Conservation (phyloP, 1,140 invertebrate genomes). For the Hylyphantes graminicola region DNA sequence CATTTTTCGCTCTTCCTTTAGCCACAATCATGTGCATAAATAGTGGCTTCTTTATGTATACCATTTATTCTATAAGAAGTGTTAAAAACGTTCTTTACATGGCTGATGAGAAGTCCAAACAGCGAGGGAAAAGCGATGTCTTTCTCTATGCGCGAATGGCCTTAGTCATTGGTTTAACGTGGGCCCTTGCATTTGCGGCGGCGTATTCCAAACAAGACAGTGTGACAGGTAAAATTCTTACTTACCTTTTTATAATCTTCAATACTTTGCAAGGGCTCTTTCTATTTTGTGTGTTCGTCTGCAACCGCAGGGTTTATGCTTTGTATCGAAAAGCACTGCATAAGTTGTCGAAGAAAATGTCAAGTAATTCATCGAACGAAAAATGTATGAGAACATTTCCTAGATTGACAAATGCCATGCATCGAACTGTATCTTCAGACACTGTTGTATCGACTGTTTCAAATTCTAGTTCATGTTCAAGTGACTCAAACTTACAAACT, state of each 20-base stretch:
- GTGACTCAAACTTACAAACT: constrained; percentile 6
- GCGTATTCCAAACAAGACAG: constrained; percentile 64
- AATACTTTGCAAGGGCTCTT: constrained; percentile 62
- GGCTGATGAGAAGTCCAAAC: constrained; percentile 38
- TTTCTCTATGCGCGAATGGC: constrained; percentile 68
- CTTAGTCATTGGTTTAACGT: constrained; percentile 69
- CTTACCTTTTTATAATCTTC: constrained; percentile 61
- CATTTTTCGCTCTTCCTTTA: constrained; percentile 68
- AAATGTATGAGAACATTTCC: neutral
- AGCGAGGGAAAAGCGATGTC: constrained; percentile 65
- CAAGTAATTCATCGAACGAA: neutral
- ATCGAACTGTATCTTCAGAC: constrained; percentile 38
- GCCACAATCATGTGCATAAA: constrained; percentile 67
- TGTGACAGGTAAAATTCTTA: constrained; percentile 55
- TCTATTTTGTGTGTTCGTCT: constrained; percentile 61
- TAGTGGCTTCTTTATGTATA: constrained; percentile 66
- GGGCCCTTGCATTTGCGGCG: constrained; percentile 68
- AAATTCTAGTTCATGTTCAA: constrained; percentile 15
- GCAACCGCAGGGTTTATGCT: constrained; percentile 48
- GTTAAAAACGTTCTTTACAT: constrained; percentile 61
- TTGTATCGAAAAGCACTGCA: constrained; percentile 15
- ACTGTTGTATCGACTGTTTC: constrained; percentile 48
- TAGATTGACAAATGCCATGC: constrained; percentile 15
- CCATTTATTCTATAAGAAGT: constrained; percentile 66
- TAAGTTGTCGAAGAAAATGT: neutral